Evolutionary conservation across 2,888 invertebrate genomes (phyloP).

Genomic region (Thumatha senex): DNA sequence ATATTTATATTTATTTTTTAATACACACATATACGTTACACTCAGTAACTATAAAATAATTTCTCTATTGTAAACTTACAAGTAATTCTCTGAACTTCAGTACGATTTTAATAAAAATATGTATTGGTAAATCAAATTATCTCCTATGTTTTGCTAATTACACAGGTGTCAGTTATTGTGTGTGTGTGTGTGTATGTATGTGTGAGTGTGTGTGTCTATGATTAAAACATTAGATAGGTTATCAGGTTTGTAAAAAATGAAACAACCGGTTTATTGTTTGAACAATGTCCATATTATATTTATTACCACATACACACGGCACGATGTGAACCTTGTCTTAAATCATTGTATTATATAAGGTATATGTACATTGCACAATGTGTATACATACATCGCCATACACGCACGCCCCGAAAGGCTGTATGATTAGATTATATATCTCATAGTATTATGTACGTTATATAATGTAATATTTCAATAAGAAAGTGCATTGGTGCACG

Average conservation of each 20-base stretch:
- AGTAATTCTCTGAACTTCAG: no score
- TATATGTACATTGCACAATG: slow-evolving; percentile 89
- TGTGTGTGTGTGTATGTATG: no score
- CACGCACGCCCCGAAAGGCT: slow-evolving; percentile 86
- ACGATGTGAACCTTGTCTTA: slow-evolving; percentile 95
- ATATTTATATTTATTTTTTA: no score
- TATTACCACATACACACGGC: slow-evolving; percentile 95
- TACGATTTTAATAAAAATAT: no score
- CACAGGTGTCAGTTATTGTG: no score
- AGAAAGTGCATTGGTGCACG: slow-evolving; percentile 85
- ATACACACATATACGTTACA: no score
- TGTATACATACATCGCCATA: slow-evolving; percentile 87
- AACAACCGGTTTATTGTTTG: slow-evolving; percentile 86
- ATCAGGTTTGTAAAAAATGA: slow-evolving; percentile 56
- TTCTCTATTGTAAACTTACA: no score
- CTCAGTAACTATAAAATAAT: no score
- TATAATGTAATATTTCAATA: slow-evolving; percentile 84
- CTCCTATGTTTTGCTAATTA: no score
- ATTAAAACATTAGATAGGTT: slow-evolving; percentile 10
- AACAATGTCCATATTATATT: slow-evolving; percentile 95
- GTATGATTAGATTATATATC: slow-evolving; percentile 84
- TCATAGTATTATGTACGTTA: slow-evolving; percentile 84
- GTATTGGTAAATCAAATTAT: no score
- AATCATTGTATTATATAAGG: slow-evolving; percentile 88
- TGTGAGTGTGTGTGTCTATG: no score